Percentiles rank a stretch among this genome's conserved stretches.
Evolutionary conservation across 2,797 vertebrate genomes (phyloP).

Genomic region (Galaxias olidus): DNA sequence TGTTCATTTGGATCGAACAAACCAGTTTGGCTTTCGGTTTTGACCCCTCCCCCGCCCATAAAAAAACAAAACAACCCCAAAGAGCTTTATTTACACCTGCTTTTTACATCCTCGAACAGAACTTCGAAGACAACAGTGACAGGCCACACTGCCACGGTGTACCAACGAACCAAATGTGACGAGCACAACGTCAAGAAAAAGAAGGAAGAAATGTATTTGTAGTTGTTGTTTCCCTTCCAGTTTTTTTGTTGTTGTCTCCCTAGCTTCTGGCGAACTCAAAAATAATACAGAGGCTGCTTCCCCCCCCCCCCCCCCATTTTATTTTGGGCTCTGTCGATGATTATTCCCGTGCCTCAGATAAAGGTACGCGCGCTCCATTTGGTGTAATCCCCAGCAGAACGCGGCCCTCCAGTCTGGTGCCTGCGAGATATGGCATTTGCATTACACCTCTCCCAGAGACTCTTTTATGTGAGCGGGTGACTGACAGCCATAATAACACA

Average conservation of each 20-base stretch:
- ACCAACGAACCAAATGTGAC: not conserved
- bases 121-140: not conserved
- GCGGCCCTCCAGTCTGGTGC: conserved; percentile 2
- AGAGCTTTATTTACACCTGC: not conserved
- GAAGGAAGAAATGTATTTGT: no score
- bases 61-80: not conserved
- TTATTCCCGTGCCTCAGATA: conserved; percentile 3
- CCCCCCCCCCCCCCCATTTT: not conserved
- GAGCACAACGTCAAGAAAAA: no score
- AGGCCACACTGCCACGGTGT: not conserved
- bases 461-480: conserved; percentile 19
- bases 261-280: not conserved
- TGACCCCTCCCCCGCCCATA: not conserved
- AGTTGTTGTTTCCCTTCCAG: no score
- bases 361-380: conserved; percentile 7
- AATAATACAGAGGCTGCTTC: conserved; percentile 7
- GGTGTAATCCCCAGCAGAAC: conserved; percentile 8
- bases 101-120: no score
- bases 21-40: not conserved
- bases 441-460: conserved; percentile 15
- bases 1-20: not conserved
- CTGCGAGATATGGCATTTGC: conserved; percentile 14
- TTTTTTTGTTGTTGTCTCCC: not conserved
- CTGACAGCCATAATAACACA: conserved; percentile 29
- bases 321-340: not conserved